Conservation (phyloP, 2,113 vertebrate genomes). For the Rynchops niger region DNA sequence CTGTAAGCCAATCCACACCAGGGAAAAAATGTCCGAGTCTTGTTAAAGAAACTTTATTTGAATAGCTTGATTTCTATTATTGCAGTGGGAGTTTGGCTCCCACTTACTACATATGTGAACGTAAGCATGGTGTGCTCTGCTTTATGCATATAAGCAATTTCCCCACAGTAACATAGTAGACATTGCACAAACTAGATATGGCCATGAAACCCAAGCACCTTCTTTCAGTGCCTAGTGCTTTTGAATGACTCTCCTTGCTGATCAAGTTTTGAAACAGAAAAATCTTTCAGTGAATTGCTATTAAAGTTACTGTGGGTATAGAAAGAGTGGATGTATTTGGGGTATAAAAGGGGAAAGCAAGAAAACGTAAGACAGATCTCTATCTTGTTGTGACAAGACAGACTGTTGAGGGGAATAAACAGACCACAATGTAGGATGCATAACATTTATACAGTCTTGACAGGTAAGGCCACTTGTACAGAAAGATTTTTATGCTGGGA, state of each 20-base stretch:
- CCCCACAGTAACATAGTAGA: background rate
- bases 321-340: background rate
- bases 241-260: background rate
- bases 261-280: background rate
- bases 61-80: constrained; percentile 17
- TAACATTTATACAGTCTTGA: background rate
- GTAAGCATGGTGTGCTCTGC: background rate
- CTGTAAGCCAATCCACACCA: background rate
- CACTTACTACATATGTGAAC: background rate
- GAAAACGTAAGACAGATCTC: background rate
- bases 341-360: background rate
- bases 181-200: background rate
- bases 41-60: background rate
- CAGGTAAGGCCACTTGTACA: background rate
- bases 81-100: background rate
- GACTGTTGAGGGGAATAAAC: background rate
- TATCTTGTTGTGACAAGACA: background rate
- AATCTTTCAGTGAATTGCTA: background rate
- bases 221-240: background rate
- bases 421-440: background rate
- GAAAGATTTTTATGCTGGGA: background rate
- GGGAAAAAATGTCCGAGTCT: background rate
- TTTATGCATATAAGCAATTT: background rate
- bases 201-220: background rate
- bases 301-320: background rate